Base-by-base conservation (phyloP, 2,797 vertebrate species). In the Sandelia bainsii region DNA sequence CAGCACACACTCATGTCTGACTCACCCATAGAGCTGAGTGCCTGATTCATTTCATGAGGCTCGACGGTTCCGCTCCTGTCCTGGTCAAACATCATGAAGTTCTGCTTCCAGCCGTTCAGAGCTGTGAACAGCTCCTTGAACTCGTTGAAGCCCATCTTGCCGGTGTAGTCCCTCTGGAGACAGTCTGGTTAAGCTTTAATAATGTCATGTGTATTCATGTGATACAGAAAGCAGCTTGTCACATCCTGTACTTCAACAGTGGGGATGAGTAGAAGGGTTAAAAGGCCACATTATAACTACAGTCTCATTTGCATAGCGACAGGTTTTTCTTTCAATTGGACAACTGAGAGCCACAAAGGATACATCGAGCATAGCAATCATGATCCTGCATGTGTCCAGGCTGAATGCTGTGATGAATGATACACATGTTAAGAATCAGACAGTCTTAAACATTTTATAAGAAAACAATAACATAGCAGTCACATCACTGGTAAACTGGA, bases 131-230 rank as follows among this genome's bases (percentile, higher is more conserved):
- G 94, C 51, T 98, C 96, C 90, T 97, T 98, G 87, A 97, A 98
- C 93, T 97, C 96, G 54, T 57, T 95, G 87, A 97, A 98, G 7
- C 96, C 96, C 96, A 98, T 95, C 94, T 97, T 98, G 20, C 96
- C 96, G 0, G 96, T 96, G 51, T 84, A 82, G 85, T 98, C 96
- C 72, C 93, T 95, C 97, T 98, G 90, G 63, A 29, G 69, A 48
- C n/a, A 1, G 48, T 13, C 23, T 13, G 73, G 94, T 95, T 83
- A 93, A 93, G 89, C 4, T 48, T 46, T 3, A 34, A 78, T 39
- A 45, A 63, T 5, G 61, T 1, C 10, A 27, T 27, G 9, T 16
- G 5, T 11, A 7, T 1, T 4, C 2, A 4, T 6, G 8, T 16
- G 9, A 44, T 8, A 22, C 23, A 42, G 13, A 48, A 23, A 22